Evolutionary conservation across 2,888 invertebrate genomes (phyloP).

Genomic region (Cerastis leucographa): DNA sequence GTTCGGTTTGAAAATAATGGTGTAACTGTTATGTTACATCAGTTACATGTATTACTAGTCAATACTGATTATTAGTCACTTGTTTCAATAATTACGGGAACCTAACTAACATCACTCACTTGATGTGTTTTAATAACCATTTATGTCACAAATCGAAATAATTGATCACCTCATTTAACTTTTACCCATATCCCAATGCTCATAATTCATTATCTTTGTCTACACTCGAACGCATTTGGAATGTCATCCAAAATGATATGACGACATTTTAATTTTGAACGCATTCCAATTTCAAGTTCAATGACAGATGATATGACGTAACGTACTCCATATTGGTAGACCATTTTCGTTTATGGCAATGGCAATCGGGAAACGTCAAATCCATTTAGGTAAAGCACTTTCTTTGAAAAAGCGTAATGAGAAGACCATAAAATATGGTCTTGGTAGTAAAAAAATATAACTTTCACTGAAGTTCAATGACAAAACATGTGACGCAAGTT

Average conservation of each 20-base stretch:
- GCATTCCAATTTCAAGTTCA: conserved; percentile 80
- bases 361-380: conserved; percentile 48
- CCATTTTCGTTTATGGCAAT: conserved; percentile 66
- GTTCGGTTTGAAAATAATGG: no score
- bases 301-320: conserved; percentile 75
- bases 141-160: conserved; percentile 9
- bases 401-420: conserved; percentile 68
- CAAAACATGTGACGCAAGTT: conserved; percentile 65
- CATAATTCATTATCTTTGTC: conserved; percentile 25
- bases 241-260: conserved; percentile 60
- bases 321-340: conserved; percentile 51
- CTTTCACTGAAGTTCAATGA: conserved; percentile 78
- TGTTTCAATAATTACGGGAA: no score
- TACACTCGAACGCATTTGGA: conserved; percentile 33
- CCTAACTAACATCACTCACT: no score
- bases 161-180: conserved; percentile 23
- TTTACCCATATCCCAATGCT: conserved; percentile 39
- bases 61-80: no score
- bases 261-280: conserved; percentile 62
- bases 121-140: not conserved
- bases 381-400: conserved; percentile 74
- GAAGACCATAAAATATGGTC: conserved; percentile 58
- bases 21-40: no score
- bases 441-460: conserved; percentile 65
- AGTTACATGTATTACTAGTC: no score